Conservation (phyloP, 2,113 vertebrate species). For the Carollia perspicillata region DNA sequence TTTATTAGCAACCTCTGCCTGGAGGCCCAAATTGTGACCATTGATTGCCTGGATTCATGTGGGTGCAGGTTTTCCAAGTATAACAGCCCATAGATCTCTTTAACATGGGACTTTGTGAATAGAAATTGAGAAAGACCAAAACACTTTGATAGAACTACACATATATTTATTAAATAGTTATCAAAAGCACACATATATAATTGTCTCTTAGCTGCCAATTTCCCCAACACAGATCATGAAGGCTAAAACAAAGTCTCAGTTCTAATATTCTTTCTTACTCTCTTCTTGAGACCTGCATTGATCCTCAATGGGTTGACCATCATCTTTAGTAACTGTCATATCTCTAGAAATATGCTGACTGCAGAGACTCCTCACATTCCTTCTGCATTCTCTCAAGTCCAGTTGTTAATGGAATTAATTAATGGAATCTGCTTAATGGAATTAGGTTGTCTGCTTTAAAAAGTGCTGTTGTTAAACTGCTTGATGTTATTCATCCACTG, state of each 20-base stretch:
- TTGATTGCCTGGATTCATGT: not conserved
- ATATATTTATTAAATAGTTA: conserved; percentile 58
- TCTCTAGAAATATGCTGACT: not conserved
- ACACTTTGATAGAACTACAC: conserved; percentile 31
- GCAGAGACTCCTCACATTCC: not conserved
- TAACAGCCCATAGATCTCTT: not conserved
- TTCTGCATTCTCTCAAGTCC: not conserved
- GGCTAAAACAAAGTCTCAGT: not conserved
- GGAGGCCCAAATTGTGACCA: not conserved
- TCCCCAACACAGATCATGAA: conserved; percentile 23
- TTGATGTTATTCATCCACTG: not conserved
- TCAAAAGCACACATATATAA: conserved; percentile 48
- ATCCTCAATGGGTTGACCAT: not conserved
- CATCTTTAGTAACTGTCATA: not conserved
- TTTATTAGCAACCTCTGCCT: not conserved
- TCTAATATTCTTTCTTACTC: not conserved
- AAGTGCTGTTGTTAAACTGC: not conserved
- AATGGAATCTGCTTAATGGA: no score
- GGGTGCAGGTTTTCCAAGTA: not conserved
- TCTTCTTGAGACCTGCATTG: not conserved
- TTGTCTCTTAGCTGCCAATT: conserved; percentile 24
- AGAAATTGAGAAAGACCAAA: conserved; percentile 25
- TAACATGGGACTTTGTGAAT: not conserved
- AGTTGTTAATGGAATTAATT: not conserved
- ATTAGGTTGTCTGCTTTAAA: not conserved